These are phyloP conservation scores for Tinamus major DNA, from an alignment of 2,797 vertebrate genomes.

Conservation along the genomic window DNA sequence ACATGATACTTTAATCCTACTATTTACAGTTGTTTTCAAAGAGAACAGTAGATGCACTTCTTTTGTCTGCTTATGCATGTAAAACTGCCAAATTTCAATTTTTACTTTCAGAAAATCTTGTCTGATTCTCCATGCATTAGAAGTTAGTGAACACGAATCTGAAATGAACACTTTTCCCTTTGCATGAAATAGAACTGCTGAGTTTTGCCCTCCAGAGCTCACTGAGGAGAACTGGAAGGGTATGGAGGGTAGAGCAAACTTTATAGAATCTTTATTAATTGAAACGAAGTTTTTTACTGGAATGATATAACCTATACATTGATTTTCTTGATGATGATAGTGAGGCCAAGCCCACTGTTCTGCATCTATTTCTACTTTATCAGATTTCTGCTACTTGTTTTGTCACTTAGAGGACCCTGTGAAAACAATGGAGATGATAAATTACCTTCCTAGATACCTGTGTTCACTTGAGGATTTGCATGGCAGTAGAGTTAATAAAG, in stretches of 20 bases:
- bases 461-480: fast-evolving
- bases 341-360: not conserved
- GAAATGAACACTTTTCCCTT: not conserved
- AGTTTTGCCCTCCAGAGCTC: not conserved
- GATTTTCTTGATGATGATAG: not conserved
- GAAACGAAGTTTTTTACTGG: not conserved
- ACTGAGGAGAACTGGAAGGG: not conserved
- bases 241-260: not conserved
- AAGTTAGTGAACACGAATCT: not conserved
- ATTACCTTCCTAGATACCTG: not conserved
- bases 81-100: not conserved
- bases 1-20: constrained; percentile 6
- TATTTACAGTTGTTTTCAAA: constrained; percentile 17
- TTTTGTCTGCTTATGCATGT: not conserved
- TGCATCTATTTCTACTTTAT: not conserved
- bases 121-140: not conserved
- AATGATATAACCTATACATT: not conserved
- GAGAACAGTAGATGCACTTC: not conserved
- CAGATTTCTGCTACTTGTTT: not conserved
- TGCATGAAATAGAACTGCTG: not conserved
- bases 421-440: not conserved
- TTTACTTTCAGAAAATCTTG: not conserved
- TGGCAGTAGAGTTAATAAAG: fast-evolving
- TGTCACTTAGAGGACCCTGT: not conserved
- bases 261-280: not conserved